Base-by-base conservation (phyloP, 2,888 invertebrate species). In the Onchidella celtica region DNA sequence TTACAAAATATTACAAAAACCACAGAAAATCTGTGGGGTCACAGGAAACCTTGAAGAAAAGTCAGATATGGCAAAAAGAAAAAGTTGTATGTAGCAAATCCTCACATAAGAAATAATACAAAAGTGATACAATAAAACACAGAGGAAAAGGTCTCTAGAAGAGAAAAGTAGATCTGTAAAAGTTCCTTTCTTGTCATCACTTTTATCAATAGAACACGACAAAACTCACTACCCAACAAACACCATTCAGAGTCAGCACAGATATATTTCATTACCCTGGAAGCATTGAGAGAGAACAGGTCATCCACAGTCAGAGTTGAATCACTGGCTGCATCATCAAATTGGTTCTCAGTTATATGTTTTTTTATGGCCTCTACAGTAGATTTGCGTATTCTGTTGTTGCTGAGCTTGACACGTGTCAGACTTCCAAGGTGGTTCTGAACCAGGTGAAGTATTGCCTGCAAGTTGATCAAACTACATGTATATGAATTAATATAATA, bases 361-460 rank as follows among this genome's bases (percentile, higher is more conserved):
- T 80, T 81, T 36, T 85, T 87, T 34, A 91, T 90, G 24, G 86
- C 86, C 66, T 87, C 87, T 29, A 86, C 81, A 17, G 88, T 86
- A 14, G 82, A 84, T 66, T 75, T 84, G 9, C 84, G 80, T 14
- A 91, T 87, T 21, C 87, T 85, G 79, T 91, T 92, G 73, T 87
- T 90, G 27, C 85, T 85, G 17, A 92, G 87, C 32, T 87, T 87
- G 3, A 92, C 78, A 29, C 85, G 84, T 55, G 85, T 86, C 40
- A 92, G 72, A 17, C 84, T 82, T 17, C 88, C 85, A 47, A 88
- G 87, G 83, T 88, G 90, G 57, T 88, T 88, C 61, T 90, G 86
- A 3, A 91, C 83, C n/a, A 91, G 84, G 76, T 91, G 88, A 2
- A 91, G 83, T 0, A 92, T 74, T 9, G 90, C 77, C 92, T 92